phyloP scores from a whole-genome alignment of 1,140 invertebrate genomes.

The Cotesia chilonis region DNA sequence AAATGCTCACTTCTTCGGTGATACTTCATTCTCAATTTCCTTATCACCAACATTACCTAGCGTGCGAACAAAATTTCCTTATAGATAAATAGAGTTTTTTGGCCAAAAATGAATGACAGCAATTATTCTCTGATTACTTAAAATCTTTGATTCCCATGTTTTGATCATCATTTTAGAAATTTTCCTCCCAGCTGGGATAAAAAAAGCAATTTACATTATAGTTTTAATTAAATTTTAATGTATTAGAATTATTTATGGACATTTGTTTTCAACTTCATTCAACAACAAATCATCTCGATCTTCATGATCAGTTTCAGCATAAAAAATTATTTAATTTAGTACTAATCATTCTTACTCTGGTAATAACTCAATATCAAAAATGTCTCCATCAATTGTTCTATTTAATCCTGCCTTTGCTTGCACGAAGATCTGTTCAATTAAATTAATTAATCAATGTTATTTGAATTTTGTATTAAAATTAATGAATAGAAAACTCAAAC shows the following conservation, averaged over 20 bases:
- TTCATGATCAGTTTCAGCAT: constrained; percentile 77
- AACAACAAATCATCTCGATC: constrained; percentile 68
- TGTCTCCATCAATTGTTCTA: constrained; percentile 93
- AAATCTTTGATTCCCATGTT: constrained; percentile 83
- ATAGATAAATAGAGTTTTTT: constrained; percentile 79
- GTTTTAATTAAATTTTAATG: constrained; percentile 45
- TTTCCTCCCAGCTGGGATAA: constrained; percentile 88
- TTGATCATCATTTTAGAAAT: constrained; percentile 93
- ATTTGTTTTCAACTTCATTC: neutral
- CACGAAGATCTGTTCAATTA: constrained; percentile 76
- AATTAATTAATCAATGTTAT: neutral
- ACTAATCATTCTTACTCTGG: constrained; percentile 90
- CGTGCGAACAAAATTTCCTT: constrained; percentile 88
- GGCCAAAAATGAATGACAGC: constrained; percentile 95
- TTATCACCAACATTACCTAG: constrained; percentile 86
- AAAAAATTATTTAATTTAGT: constrained; percentile 84
- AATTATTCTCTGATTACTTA: constrained; percentile 87
- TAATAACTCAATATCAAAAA: constrained; percentile 91
- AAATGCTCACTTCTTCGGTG: too few relatives aligned
- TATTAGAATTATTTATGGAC: constrained; percentile 29
- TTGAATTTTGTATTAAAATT: constrained; percentile 3
- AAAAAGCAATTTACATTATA: constrained; percentile 80
- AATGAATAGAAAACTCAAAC: neutral
- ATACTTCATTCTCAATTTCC: constrained; percentile 92
- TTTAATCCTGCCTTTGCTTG: constrained; percentile 91